Evolutionary conservation across 2,797 vertebrate genomes (phyloP).

Genomic region (Amazonetta brasiliensis): DNA sequence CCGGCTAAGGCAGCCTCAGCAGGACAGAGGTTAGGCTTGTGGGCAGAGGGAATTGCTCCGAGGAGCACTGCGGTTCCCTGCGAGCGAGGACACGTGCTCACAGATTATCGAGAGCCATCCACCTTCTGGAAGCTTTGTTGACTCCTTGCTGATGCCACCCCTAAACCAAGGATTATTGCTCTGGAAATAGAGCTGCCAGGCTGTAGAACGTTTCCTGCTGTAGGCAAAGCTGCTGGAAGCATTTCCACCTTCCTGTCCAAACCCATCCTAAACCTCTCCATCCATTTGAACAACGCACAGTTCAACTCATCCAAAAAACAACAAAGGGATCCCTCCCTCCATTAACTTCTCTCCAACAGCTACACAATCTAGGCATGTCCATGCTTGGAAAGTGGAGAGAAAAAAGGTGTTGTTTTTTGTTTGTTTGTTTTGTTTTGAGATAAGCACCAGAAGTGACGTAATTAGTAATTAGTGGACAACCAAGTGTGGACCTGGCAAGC

Average conservation of each 20-base stretch:
- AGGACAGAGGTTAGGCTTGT: conserved; percentile 40
- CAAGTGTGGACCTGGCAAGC: neutral
- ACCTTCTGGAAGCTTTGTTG: neutral
- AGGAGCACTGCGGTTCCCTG: neutral
- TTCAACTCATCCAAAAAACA: neutral
- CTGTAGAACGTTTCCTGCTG: neutral
- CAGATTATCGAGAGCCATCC: neutral
- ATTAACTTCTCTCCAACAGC: neutral
- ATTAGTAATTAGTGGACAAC: neutral
- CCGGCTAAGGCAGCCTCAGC: conserved; percentile 44
- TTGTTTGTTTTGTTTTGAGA: neutral
- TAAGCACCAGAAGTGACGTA: neutral
- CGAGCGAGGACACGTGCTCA: neutral
- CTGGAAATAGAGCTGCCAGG: neutral
- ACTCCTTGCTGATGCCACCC: neutral
- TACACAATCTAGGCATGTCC: neutral
- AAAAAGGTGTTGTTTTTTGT: neutral
- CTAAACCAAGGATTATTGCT: neutral
- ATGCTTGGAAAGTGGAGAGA: neutral
- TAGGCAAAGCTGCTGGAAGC: neutral
- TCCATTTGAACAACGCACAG: neutral
- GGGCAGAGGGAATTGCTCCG: conserved; percentile 28
- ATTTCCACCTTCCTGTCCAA: neutral
- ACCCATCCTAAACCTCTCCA: neutral
- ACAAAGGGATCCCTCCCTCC: neutral